These are phyloP conservation scores for Serranus cabrilla DNA, from an alignment of 2,797 vertebrate species.

Conservation along the genomic window DNA sequence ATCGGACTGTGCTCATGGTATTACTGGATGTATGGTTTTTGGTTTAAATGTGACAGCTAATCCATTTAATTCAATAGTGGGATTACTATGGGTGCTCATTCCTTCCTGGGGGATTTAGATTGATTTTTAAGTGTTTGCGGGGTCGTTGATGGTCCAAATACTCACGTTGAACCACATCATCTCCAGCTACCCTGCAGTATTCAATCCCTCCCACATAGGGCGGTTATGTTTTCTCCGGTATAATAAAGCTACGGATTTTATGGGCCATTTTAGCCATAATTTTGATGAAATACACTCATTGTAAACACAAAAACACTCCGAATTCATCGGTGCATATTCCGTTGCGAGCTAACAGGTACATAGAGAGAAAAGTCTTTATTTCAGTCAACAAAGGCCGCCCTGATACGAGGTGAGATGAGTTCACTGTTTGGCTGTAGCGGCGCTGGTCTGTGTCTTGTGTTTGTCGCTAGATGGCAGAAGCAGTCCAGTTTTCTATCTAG, in stretches of 20 bases:
- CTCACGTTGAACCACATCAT: slow-evolving; percentile 20
- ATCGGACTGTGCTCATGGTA: background rate
- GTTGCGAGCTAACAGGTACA: background rate
- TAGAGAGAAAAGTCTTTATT: slow-evolving; percentile 38
- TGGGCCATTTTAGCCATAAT: background rate
- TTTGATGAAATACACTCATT: background rate
- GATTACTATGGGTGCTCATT: background rate
- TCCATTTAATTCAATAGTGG: background rate
- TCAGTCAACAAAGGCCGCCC: slow-evolving; percentile 57
- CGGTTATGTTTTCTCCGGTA: slow-evolving; percentile 44
- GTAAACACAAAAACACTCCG: rapidly evolving
- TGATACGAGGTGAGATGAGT: slow-evolving; percentile 65
- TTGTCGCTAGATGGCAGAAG: slow-evolving; percentile 75
- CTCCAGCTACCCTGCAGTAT: slow-evolving; percentile 50
- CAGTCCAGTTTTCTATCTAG: slow-evolving; percentile 32
- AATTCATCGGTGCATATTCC: rapidly evolving
- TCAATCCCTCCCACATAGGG: slow-evolving; percentile 60
- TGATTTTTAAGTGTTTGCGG: background rate
- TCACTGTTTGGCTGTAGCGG: slow-evolving; percentile 45
- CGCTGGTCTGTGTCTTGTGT: background rate
- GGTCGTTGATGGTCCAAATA: background rate
- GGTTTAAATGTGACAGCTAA: slow-evolving; percentile 16
- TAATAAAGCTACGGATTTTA: slow-evolving; percentile 14
- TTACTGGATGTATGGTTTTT: background rate
- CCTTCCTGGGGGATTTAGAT: background rate